Conservation (phyloP, 2,797 vertebrate genomes). For the Gymnocypris eckloni region DNA sequence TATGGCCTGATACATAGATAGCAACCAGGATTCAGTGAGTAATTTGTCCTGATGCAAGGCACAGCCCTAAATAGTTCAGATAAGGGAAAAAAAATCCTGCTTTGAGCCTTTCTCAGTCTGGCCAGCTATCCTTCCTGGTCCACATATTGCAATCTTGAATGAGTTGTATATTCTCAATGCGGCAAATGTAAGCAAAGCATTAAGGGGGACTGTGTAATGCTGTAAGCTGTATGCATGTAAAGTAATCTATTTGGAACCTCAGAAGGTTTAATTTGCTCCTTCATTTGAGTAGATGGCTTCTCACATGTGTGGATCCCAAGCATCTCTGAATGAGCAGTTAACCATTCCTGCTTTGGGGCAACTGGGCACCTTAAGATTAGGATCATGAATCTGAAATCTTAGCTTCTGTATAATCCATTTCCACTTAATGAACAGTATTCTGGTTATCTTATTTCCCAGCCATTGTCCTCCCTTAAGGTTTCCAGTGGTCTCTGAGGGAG, state of each 20-base stretch:
- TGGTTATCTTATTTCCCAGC: conserved; percentile 25
- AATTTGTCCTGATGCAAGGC: conserved; percentile 30
- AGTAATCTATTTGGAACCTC: conserved; percentile 32
- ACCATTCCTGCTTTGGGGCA: not conserved
- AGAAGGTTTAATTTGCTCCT: not conserved
- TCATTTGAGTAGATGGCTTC: not conserved
- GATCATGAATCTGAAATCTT: conserved; percentile 33
- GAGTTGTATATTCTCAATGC: conserved; percentile 30
- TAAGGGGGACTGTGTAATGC: conserved; percentile 24
- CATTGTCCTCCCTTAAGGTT: conserved; percentile 39
- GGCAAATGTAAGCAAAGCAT: conserved; percentile 35
- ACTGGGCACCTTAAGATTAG: not conserved
- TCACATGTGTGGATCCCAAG: conserved; percentile 16
- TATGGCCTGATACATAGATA: conserved; percentile 32
- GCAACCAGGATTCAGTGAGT: conserved; percentile 20
- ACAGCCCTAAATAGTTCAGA: conserved; percentile 39
- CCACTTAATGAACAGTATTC: conserved; percentile 3
- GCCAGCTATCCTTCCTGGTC: conserved; percentile 5
- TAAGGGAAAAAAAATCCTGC: conserved; percentile 28
- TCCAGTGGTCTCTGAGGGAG: conserved; percentile 29
- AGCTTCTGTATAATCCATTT: conserved; percentile 36
- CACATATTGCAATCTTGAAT: conserved; percentile 26
- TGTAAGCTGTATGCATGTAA: conserved; percentile 27
- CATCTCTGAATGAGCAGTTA: not conserved
- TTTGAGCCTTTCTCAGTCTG: conserved; percentile 19